Evolutionary conservation across 1,140 invertebrate species (phyloP), one percentile per base, ranked within the genome.

Genomic region (Papilio polytes): DNA sequence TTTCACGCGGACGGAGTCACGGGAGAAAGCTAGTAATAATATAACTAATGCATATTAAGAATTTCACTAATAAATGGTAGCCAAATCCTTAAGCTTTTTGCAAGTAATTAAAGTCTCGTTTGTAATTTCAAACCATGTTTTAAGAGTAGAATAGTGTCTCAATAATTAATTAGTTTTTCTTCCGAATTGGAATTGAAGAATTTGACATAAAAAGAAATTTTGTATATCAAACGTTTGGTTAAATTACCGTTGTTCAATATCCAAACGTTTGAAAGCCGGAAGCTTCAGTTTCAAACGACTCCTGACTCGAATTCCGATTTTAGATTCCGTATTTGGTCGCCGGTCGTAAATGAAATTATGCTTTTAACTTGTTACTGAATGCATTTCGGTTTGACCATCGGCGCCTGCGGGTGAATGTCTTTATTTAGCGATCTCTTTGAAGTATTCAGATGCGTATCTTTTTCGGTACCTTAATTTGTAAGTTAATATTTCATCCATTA

Each of bases 301-400:
- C 73, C 73, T 74, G 73, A 74, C 46, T 74, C 46, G 73, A 74
- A 74, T 74, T 74, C 73, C 73, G 73, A 74, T 74, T 74, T 74
- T 74, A 74, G 73, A 74, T 48, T 48, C 73, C 73, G 41, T 74
- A 51, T 74, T 74, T 48, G 46, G 73, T 74, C 73, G 73, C 44
- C 20, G 46, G 72, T 74, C 44, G 72, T 74, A 74, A 74, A 74
- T 74, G 73, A 74, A 74, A 74, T 74, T 46, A 74, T 51, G 73
- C 73, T 74, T 74, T 74, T 74, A 74, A 51, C 41, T 74, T 74
- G n/a, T 74, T 74, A 46, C 44, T 10, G 44, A 74, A 74, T 74
- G 44, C 73, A 26, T 74, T 74, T 74, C 44, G 72, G 44, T 46
- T 22, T 51, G n/a, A 74, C 73, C 73, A 26, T 20, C 73, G 73